These are phyloP conservation scores for Temnothorax longispinosus DNA, from an alignment of 1,140 invertebrate genomes.

Conservation along the genomic window DNA sequence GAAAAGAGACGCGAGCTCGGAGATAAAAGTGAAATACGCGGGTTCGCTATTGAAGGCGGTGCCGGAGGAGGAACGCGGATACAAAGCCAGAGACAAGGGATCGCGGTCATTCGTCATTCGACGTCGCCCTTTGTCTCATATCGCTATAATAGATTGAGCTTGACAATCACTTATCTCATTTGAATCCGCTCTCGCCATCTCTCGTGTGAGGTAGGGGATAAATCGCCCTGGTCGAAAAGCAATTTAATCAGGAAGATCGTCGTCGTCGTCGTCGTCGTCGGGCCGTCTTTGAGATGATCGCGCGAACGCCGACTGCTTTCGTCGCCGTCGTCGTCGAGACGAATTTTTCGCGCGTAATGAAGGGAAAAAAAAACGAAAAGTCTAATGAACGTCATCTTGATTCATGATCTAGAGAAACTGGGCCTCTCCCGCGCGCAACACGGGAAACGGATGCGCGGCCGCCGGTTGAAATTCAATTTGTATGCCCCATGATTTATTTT, in stretches of 20 bases:
- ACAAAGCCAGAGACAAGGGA: slow-evolving; percentile 65
- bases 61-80: slow-evolving; percentile 73
- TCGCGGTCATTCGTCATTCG: slow-evolving; percentile 71
- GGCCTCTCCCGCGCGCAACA: slow-evolving; percentile 18
- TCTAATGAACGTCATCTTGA: slow-evolving; percentile 48
- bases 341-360: slow-evolving; percentile 14
- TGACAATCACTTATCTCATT: slow-evolving; percentile 72
- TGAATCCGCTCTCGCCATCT: slow-evolving; percentile 55
- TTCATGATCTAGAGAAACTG: slow-evolving; percentile 35
- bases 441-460: slow-evolving; percentile 18
- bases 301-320: not conserved
- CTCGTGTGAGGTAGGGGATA: slow-evolving; percentile 2
- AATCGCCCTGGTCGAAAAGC: slow-evolving; percentile 42
- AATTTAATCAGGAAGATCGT: slow-evolving; percentile 47
- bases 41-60: slow-evolving; percentile 67
- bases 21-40: slow-evolving; percentile 81
- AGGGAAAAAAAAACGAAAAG: slow-evolving; percentile 2
- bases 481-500: slow-evolving; percentile 71
- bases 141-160: slow-evolving; percentile 72
- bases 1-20: slow-evolving; percentile 68
- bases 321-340: not conserved
- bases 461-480: slow-evolving; percentile 67
- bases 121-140: slow-evolving; percentile 71
- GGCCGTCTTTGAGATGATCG: not conserved
- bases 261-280: not conserved